These are phyloP conservation scores for Arctocebus calabarensis DNA, from an alignment of 2,797 vertebrate genomes.

Conservation along the genomic window DNA sequence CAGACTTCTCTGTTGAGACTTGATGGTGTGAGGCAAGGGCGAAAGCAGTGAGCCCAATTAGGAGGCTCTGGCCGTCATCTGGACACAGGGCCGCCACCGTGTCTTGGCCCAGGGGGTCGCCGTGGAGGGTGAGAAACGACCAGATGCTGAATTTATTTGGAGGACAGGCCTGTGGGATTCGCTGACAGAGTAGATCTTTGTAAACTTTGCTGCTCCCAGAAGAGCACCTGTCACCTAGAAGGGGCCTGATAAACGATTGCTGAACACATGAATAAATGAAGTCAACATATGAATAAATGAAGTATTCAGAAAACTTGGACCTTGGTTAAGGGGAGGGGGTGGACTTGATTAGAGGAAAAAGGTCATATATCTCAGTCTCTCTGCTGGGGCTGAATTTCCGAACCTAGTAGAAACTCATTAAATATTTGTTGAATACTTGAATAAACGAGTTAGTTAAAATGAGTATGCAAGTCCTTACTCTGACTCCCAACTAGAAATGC, in stretches of 20 bases:
- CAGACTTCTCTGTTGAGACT: neutral
- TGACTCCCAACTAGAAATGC: neutral
- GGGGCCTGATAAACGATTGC: neutral
- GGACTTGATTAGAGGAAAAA: constrained; percentile 54
- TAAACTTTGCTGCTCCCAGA: constrained; percentile 4
- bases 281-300: constrained; percentile 50
- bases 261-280: neutral
- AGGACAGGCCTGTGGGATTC: neutral
- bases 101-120: neutral
- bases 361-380: neutral
- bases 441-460: constrained; percentile 65
- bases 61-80: neutral
- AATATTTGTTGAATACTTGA: constrained; percentile 70
- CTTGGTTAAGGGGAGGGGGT: neutral
- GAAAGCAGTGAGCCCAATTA: neutral
- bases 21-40: neutral
- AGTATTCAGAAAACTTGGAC: constrained; percentile 13
- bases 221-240: neutral
- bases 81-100: rapidly evolving
- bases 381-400: constrained; percentile 33
- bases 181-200: neutral
- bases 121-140: neutral
- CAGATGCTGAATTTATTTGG: neutral
- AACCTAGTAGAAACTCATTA: constrained; percentile 65
- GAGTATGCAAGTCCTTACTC: neutral